Evolutionary conservation across 2,888 invertebrate genomes (phyloP).

Genomic region (Erebia aethiops): DNA sequence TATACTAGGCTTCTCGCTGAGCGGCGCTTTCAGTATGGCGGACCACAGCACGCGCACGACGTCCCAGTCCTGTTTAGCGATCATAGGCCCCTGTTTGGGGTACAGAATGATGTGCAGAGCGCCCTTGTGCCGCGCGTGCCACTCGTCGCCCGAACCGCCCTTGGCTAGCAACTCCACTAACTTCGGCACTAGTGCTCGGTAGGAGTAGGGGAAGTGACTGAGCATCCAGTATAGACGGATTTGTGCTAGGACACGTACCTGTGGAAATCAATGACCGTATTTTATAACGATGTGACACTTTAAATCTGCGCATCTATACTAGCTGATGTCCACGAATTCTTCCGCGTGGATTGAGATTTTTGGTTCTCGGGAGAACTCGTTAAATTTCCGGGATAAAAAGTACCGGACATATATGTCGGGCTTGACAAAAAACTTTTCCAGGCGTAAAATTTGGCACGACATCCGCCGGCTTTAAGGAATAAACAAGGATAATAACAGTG

Average conservation of each 20-base stretch:
- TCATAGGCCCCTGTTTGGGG: conserved; percentile 84
- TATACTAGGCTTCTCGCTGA: conserved; percentile 93
- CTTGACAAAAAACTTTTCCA: too few species aligned
- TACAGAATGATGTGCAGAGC: conserved; percentile 89
- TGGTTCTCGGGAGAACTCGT: too few species aligned
- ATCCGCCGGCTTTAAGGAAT: too few species aligned
- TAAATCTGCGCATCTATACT: too few species aligned
- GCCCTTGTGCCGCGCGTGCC: conserved; percentile 83
- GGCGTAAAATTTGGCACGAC: too few species aligned
- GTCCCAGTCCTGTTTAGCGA: conserved; percentile 90
- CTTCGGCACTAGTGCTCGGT: conserved; percentile 85
- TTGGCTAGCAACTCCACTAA: conserved; percentile 83
- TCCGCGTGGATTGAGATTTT: too few species aligned
- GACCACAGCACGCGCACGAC: conserved; percentile 89
- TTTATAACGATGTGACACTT: too few species aligned
- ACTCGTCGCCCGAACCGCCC: conserved; percentile 75
- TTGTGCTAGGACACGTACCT: conserved; percentile 87
- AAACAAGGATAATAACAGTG: background rate
- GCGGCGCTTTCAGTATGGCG: conserved; percentile 88
- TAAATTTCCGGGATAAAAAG: too few species aligned
- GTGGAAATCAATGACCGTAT: conserved; percentile 8
- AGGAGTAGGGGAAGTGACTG: conserved; percentile 87
- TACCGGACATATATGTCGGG: too few species aligned
- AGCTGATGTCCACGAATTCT: too few species aligned
- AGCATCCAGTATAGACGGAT: conserved; percentile 84